Conservation (phyloP, 2,888 invertebrate genomes). For the Cyclophora punctaria region DNA sequence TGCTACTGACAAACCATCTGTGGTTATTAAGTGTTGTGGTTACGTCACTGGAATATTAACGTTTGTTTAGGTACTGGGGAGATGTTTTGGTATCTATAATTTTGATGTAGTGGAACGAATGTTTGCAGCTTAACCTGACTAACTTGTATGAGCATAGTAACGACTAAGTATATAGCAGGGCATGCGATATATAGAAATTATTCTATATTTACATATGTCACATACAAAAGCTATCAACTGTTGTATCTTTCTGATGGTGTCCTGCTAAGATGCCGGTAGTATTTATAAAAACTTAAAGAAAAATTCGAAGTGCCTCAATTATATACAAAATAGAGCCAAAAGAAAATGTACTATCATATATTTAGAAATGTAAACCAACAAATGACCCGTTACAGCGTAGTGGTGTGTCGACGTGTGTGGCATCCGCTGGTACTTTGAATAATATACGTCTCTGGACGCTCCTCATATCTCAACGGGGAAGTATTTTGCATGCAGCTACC, state of each 20-base stretch:
- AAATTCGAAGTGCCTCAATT: not conserved
- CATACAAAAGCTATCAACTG: no score
- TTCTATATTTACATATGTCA: no score
- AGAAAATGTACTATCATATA: constrained; percentile 8
- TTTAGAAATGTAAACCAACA: constrained; percentile 11
- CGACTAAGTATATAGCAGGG: no score
- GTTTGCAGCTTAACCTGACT: no score
- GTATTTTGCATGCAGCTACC: constrained; percentile 68
- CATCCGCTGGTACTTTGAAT: constrained; percentile 55
- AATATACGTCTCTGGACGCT: constrained; percentile 57
- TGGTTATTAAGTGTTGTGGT: constrained; percentile 30
- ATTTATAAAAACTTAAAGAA: no score
- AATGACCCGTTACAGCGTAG: constrained; percentile 13
- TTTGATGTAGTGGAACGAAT: no score
- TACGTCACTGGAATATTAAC: constrained; percentile 16
- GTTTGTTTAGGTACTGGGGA: not conserved
- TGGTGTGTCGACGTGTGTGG: constrained; percentile 63
- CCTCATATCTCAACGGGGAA: constrained; percentile 69
- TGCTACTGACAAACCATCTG: constrained; percentile 30
- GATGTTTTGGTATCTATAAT: no score
- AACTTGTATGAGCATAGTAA: no score
- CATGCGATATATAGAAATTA: no score
- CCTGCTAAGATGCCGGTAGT: no score
- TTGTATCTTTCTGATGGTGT: no score
- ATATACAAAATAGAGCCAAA: constrained; percentile 7